Conservation (phyloP, 2,113 vertebrate species). For the Rhagologus leucostigma region DNA sequence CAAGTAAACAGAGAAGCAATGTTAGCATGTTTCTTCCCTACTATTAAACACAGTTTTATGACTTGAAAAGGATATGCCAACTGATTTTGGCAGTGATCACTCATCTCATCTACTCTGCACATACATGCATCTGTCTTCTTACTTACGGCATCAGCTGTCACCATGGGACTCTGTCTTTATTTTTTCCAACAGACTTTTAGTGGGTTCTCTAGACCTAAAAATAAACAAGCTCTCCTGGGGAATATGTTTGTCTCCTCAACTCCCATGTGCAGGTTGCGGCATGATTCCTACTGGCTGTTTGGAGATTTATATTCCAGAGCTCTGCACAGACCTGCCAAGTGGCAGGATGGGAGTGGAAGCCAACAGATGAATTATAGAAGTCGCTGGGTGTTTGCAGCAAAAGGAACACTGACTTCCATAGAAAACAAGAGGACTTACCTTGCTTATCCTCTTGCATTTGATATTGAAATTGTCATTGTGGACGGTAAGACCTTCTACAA, state of each 20-base stretch:
- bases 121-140: constrained; percentile 2
- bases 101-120: background rate
- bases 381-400: background rate
- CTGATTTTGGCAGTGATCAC: constrained; percentile 25
- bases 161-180: constrained; percentile 12
- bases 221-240: constrained; percentile 24
- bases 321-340: background rate
- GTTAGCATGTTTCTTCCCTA: background rate
- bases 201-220: constrained; percentile 31
- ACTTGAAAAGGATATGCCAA: background rate
- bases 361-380: background rate
- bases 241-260: background rate
- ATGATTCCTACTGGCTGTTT: background rate
- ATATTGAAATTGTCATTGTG: background rate
- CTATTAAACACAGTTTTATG: constrained; percentile 37
- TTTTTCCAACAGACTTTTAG: constrained; percentile 54
- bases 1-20: constrained; percentile 28
- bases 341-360: background rate
- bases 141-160: constrained; percentile 11
- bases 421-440: background rate
- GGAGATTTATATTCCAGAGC: background rate
- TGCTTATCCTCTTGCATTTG: background rate
- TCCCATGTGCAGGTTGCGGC: background rate
- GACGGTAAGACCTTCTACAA: background rate
- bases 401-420: background rate